These are phyloP conservation scores for Amphiprion clarkii DNA, from an alignment of 2,797 vertebrate genomes.

Conservation along the genomic window DNA sequence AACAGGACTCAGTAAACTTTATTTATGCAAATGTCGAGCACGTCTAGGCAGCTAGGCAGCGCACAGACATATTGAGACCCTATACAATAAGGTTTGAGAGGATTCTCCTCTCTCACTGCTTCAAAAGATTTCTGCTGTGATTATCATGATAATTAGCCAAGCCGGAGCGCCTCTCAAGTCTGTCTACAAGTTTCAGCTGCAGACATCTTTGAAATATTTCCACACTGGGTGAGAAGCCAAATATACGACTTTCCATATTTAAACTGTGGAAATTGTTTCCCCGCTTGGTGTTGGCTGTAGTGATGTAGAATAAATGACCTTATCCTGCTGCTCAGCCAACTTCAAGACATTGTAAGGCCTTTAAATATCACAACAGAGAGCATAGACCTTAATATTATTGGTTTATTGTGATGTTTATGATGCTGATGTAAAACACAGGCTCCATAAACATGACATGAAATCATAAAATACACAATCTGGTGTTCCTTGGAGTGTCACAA, in stretches of 20 bases:
- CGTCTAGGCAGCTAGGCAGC: slow-evolving; percentile 31
- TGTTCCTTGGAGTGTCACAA: background rate
- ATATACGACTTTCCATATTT: slow-evolving; percentile 9
- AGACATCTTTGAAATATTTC: slow-evolving; percentile 42
- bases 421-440: background rate
- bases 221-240: slow-evolving; percentile 22
- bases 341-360: background rate
- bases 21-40: slow-evolving; percentile 64
- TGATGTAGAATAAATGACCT: background rate
- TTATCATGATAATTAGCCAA: slow-evolving; percentile 80
- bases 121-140: slow-evolving; percentile 73
- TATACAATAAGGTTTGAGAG: slow-evolving; percentile 56
- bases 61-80: slow-evolving; percentile 49
- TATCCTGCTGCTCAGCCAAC: background rate
- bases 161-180: slow-evolving; percentile 59
- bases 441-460: background rate
- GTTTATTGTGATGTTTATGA: background rate
- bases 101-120: slow-evolving; percentile 65
- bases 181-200: slow-evolving; percentile 55
- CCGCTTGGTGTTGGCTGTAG: background rate
- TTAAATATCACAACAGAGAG: background rate
- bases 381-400: background rate
- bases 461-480: background rate
- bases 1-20: slow-evolving; percentile 59
- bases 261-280: background rate